Evolutionary conservation across 2,888 invertebrate species (phyloP).

Genomic region (Laothoe populi): DNA sequence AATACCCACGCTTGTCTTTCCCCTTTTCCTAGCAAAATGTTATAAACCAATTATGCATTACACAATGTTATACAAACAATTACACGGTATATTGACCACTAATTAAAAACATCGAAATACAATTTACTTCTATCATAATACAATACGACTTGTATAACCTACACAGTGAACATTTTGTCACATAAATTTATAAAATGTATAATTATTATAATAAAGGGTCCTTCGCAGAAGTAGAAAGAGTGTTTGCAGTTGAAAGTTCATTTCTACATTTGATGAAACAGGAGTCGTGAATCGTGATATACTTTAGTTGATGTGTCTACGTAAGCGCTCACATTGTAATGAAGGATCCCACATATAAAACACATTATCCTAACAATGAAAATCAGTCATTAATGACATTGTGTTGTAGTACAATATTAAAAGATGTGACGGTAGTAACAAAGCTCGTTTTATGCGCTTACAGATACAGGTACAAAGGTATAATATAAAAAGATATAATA

Average conservation of each 20-base stretch:
- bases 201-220: conserved; percentile 32
- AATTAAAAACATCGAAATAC: conserved; percentile 59
- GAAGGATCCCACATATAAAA: conserved; percentile 45
- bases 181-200: conserved; percentile 68
- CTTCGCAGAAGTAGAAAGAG: conserved; percentile 19
- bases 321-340: conserved; percentile 7
- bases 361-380: conserved; percentile 67
- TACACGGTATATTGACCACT: conserved; percentile 48
- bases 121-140: conserved; percentile 54
- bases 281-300: neutral
- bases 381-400: conserved; percentile 78
- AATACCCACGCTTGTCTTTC: conserved; percentile 41
- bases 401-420: conserved; percentile 46
- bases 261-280: neutral
- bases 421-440: conserved; percentile 58
- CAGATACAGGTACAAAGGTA: neutral
- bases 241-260: neutral
- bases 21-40: conserved; percentile 50
- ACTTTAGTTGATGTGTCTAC: neutral
- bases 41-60: conserved; percentile 51
- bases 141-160: conserved; percentile 51
- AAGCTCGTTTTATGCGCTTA: conserved; percentile 55
- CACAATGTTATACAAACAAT: conserved; percentile 30
- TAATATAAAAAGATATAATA: conserved; percentile 16
- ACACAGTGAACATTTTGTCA: conserved; percentile 49